Base-by-base conservation (phyloP, 2,888 invertebrate genomes). In the Melipona beecheii region DNA sequence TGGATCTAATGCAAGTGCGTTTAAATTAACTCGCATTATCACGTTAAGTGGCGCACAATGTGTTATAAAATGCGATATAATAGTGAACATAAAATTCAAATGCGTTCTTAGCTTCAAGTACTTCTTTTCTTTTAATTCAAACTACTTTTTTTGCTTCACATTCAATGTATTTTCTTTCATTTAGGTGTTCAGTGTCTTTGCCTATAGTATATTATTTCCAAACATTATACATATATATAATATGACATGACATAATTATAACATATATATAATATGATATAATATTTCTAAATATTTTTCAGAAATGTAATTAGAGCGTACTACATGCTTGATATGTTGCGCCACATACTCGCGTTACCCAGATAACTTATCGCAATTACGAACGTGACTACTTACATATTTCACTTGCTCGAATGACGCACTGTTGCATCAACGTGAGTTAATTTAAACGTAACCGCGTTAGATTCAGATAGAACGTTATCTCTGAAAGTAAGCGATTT, bases 331-430 rank as follows among this genome's bases (percentile, higher is more conserved):
- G 17, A 17, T 5, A 15, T 9, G 24, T 3, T 6, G 17, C 24
- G 17, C 17, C 9, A 24, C 13, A 31, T 6, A 31, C 64, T 70
- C 50, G 19, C 68, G 27, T 69, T 54, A 54, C 49, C 17, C 13
- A 31, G 62, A 69, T 79, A 79, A 50, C 9, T 50, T 79, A 76
- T 79, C 69, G 31, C 27, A 15, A 31, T 27, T 52, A 19, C 17
- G 31, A n/a, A 65, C 54, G n/a, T 49, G 24, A 6, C 43, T 24
- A 36, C 58, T 66, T n/a, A 13, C n/a, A 58, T 68, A 24, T 54
- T 56, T 52, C 50, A 17, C 66, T 49, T 36, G 60, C 27, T 66
- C 50, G 9, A 24, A 21, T 58, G 75, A 78, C 52, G 60, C 27
- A 62, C n/a, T 43, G 15, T 54, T 75, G 15, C 52, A 9, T 62